A percentile compares a stretch with the other conserved stretches of the same genome.
Conservation (phyloP, 2,888 invertebrate genomes). For the Pammene fasciana region DNA sequence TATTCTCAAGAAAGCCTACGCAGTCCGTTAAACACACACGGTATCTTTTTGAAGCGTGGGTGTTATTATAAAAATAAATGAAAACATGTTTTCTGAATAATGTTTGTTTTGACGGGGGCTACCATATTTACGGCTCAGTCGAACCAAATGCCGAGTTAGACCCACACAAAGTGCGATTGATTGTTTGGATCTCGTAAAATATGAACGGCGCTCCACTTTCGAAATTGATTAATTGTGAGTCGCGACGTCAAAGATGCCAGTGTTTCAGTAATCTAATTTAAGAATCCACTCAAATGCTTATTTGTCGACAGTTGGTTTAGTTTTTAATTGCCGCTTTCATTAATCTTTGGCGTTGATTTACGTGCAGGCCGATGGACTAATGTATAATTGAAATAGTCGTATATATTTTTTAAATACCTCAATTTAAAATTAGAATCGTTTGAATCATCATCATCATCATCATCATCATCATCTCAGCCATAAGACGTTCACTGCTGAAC, state of each 20-base stretch:
- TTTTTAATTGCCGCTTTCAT: constrained; percentile 69
- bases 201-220: constrained; percentile 71
- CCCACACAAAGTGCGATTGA: constrained; percentile 81
- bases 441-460: no score
- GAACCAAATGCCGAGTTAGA: constrained; percentile 69
- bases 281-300: constrained; percentile 59
- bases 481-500: no score
- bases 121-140: constrained; percentile 66
- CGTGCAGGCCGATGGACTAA: constrained; percentile 54
- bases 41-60: constrained; percentile 64
- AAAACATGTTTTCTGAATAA: constrained; percentile 74
- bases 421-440: constrained; percentile 54
- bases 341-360: constrained; percentile 64
- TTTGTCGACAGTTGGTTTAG: constrained; percentile 63
- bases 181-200: constrained; percentile 70
- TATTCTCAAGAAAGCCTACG: constrained; percentile 64
- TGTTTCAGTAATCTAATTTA: constrained; percentile 66
- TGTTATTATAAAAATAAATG: constrained; percentile 78
- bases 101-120: constrained; percentile 77
- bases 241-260: constrained; percentile 59
- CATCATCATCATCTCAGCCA: no score
- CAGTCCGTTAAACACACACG: constrained; percentile 63
- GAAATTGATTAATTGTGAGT: constrained; percentile 80
- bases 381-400: constrained; percentile 27
- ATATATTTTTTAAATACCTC: constrained; percentile 44